Evolutionary conservation across 2,113 vertebrate species (phyloP), one percentile per base, ranked within the genome.

Genomic region (Hippocampus barbouri): DNA sequence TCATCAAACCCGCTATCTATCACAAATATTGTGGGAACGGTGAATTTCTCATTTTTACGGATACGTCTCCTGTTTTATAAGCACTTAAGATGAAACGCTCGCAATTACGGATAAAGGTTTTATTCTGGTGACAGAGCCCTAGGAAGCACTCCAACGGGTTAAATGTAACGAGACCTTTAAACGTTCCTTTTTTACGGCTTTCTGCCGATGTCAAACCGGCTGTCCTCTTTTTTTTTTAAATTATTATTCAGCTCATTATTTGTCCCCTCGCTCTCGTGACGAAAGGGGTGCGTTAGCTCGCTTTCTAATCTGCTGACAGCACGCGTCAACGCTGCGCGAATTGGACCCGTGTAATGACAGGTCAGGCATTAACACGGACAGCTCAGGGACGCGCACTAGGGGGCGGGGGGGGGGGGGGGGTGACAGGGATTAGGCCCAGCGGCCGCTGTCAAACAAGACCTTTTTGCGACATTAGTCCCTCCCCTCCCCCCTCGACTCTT

Each of bases 231-330:
- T 20, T 20, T n/a, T 14, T 49, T 9, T 5, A 34, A 34, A 34
- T 34, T 5, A 49, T 66, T 54, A 21, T 57, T 61, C 70, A 62
- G 63, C 3, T 66, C 45, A 65, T 68, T 72, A 69, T 57, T 20
- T 64, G 45, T 38, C 25, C 27, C 57, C 74, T 64, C 60, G 20
- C 64, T 75, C 67, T 70, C 47, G 9, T 80, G 76, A 81, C 79
- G 73, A 83, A 83, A 81, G 34, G 66, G 70, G 71, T 81, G 69
- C 83, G 82, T 86, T 76, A 30, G 73, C 74, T 85, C 40, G 41
- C 16, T 4, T 73, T 74, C 83, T 90, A 87, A 89, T 88, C 85
- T 54, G 82, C 78, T 66, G 89, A 89, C 88, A 89, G 82, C 80
- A 76, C 54, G 47, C 78, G 87, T 91, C 91, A 90, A 86, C 88